Percentiles rank a stretch among this genome's conserved stretches.
Conservation (phyloP, 2,888 invertebrate genomes). For the Leptinotarsa rubiginosa region DNA sequence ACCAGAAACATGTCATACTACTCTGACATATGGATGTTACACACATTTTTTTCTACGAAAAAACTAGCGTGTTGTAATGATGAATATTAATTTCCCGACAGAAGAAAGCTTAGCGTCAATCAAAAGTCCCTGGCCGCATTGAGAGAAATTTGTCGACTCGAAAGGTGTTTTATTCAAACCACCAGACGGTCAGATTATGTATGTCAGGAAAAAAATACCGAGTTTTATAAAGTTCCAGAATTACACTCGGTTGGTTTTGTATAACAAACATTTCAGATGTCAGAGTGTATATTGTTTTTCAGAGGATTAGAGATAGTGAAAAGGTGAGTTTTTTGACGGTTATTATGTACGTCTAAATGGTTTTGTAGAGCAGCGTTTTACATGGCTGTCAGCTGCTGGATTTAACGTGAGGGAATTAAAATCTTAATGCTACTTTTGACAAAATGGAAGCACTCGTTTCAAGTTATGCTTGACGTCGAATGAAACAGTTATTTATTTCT, state of each 20-base stretch:
- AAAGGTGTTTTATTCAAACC: constrained; percentile 13
- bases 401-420: background rate
- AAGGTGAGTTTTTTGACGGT: constrained; percentile 7
- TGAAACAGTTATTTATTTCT: background rate
- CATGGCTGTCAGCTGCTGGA: constrained; percentile 7
- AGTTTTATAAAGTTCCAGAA: constrained; percentile 46
- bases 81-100: constrained; percentile 21
- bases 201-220: constrained; percentile 45
- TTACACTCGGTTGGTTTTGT: constrained; percentile 51
- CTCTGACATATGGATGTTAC: constrained; percentile 23
- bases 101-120: constrained; percentile 49
- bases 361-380: constrained; percentile 1
- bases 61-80: background rate
- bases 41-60: background rate
- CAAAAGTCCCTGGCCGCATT: constrained; percentile 44
- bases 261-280: constrained; percentile 50
- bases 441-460: background rate
- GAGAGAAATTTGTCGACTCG: constrained; percentile 1
- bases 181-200: constrained; percentile 44
- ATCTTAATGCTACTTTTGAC: background rate
- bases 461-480: background rate
- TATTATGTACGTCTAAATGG: background rate
- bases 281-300: constrained; percentile 45
- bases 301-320: constrained; percentile 26
- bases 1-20: constrained; percentile 44